A percentile compares a stretch with the other conserved stretches of the same genome.
These are phyloP conservation scores for Phylloscopus collybita DNA, from an alignment of 2,797 vertebrate species.

Conservation along the genomic window DNA sequence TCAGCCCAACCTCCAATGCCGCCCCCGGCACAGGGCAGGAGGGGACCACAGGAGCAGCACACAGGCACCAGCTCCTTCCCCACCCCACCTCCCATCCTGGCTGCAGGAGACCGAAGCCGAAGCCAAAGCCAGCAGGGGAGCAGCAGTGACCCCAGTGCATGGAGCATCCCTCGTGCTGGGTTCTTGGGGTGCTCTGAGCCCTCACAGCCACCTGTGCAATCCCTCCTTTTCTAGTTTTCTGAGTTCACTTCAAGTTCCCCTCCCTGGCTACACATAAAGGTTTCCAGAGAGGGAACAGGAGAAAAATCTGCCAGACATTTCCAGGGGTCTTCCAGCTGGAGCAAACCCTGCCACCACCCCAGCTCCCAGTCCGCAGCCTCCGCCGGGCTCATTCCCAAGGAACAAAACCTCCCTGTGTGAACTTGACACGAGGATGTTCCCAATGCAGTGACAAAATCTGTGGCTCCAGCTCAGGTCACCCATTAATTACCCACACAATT, in stretches of 20 bases:
- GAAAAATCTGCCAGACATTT: background rate
- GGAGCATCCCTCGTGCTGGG: background rate
- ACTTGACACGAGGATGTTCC: background rate
- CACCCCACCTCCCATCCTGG: background rate
- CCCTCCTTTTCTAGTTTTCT: background rate
- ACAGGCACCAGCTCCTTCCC: background rate
- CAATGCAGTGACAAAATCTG: accelerated
- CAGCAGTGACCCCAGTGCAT: accelerated
- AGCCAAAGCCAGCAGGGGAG: background rate
- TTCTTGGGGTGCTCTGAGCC: background rate
- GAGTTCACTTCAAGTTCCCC: background rate
- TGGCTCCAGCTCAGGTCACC: background rate
- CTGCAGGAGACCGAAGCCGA: accelerated
- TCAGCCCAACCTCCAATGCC: background rate
- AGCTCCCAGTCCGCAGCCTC: background rate
- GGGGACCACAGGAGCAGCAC: background rate
- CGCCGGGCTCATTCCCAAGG: accelerated
- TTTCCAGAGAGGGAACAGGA: background rate
- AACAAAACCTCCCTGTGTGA: background rate
- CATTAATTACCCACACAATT: background rate
- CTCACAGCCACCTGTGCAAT: accelerated
- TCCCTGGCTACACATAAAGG: background rate
- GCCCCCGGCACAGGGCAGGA: background rate
- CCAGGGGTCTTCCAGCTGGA: background rate
- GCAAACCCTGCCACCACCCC: background rate